Percentiles rank a stretch among this genome's conserved stretches.
phyloP scores from a whole-genome alignment of 2,888 invertebrate species.

The Achlya flavicornis region DNA sequence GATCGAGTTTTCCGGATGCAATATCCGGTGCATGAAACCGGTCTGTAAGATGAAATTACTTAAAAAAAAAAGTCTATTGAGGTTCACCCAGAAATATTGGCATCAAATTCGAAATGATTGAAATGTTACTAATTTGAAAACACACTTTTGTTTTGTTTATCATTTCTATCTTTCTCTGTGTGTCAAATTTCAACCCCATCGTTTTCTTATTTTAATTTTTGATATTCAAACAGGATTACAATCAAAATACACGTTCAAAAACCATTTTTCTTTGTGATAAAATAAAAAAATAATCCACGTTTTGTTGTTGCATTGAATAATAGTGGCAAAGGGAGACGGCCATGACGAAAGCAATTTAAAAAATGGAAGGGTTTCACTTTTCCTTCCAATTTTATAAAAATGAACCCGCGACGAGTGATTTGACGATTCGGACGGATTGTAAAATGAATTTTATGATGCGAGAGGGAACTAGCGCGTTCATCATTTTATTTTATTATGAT shows the following conservation, averaged over 20 bases:
- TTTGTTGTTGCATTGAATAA: constrained; percentile 57
- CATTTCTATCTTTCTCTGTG: not conserved
- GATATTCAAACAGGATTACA: constrained; percentile 9
- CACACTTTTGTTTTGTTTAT: not conserved
- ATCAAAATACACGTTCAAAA: constrained; percentile 32
- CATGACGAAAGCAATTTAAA: constrained; percentile 79
- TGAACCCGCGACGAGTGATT: constrained; percentile 77
- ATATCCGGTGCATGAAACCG: no score
- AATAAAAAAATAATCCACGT: constrained; percentile 36
- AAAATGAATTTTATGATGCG: constrained; percentile 66
- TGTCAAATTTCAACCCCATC: not conserved
- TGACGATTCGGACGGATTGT: constrained; percentile 77
- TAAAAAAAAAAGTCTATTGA: no score
- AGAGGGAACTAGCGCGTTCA: constrained; percentile 52
- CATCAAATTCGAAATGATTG: no score
- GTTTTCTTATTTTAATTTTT: not conserved
- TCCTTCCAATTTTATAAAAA: constrained; percentile 79
- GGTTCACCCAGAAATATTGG: no score
- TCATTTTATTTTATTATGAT: constrained; percentile 18
- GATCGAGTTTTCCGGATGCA: no score
- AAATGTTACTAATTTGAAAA: no score
- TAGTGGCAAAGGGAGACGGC: constrained; percentile 71
- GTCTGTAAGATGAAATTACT: no score
- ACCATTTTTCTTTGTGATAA: constrained; percentile 50
- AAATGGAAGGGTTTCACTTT: constrained; percentile 81